Percentiles rank a stretch among this genome's conserved stretches.
Evolutionary conservation across 2,888 invertebrate species (phyloP).

Genomic region (Cephonodes hylas): DNA sequence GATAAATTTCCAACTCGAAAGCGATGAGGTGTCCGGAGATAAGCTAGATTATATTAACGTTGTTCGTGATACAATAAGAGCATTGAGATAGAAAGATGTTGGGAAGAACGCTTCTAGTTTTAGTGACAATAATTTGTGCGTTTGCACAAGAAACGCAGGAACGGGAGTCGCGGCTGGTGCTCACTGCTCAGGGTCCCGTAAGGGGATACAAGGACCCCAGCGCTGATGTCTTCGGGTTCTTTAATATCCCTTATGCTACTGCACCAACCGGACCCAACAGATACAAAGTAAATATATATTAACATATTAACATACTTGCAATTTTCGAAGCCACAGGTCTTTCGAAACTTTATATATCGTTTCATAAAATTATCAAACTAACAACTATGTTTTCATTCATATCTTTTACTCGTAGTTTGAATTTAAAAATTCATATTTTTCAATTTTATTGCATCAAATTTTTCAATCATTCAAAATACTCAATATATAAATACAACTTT

Average conservation of each 20-base stretch:
- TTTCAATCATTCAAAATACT: no score
- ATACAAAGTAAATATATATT: conserved; percentile 39
- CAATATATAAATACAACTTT: no score
- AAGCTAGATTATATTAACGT: no score
- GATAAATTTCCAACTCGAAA: no score
- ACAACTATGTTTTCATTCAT: no score
- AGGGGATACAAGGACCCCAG: conserved; percentile 35
- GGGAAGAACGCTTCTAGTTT: background rate
- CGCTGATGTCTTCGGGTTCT: conserved; percentile 29
- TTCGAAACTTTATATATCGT: no score
- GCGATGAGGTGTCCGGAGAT: no score
- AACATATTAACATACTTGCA: background rate
- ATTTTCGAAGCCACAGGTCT: no score
- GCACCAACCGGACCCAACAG: conserved; percentile 38
- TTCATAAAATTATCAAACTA: no score
- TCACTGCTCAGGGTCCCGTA: conserved; percentile 39
- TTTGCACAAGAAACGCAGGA: conserved; percentile 6
- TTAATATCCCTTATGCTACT: conserved; percentile 44
- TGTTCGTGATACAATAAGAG: background rate
- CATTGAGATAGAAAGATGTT: background rate
- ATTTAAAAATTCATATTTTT: no score
- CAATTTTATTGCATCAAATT: no score
- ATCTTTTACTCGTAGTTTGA: no score
- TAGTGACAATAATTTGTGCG: background rate
- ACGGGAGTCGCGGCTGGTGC: conserved; percentile 27